A percentile compares a stretch with the other conserved stretches of the same genome.
Conservation (phyloP, 2,113 vertebrate species). For the Mohoua ochrocephala region DNA sequence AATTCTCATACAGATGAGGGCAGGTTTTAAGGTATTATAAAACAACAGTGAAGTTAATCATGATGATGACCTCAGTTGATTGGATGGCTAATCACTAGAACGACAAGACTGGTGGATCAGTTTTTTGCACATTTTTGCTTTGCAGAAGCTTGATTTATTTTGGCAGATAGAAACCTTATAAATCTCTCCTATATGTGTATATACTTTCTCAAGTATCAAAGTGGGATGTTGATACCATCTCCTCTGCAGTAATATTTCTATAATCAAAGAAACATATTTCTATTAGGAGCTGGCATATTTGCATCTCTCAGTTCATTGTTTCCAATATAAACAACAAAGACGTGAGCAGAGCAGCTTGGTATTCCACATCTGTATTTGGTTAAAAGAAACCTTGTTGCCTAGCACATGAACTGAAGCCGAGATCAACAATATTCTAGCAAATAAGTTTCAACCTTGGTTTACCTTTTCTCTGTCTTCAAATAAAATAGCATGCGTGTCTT, state of each 20-base stretch:
- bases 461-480: background rate
- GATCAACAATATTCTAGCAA: background rate
- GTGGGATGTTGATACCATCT: background rate
- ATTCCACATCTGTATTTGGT: background rate
- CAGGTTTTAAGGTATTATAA: background rate
- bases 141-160: background rate
- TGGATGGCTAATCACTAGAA: background rate
- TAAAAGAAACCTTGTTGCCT: background rate
- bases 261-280: background rate
- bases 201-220: background rate
- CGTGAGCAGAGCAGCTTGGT: background rate
- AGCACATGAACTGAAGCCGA: background rate
- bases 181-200: background rate
- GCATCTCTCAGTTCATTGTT: background rate
- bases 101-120: background rate
- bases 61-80: background rate
- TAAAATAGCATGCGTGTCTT: background rate
- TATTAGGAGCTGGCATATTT: background rate
- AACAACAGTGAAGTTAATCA: background rate
- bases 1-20: background rate
- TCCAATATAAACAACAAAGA: background rate
- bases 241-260: background rate
- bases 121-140: background rate
- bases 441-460: background rate
- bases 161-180: background rate